Percentiles rank a stretch among this genome's conserved stretches.
Evolutionary conservation across 1,140 invertebrate genomes (phyloP).

Genomic region (Chrysopa pallens): DNA sequence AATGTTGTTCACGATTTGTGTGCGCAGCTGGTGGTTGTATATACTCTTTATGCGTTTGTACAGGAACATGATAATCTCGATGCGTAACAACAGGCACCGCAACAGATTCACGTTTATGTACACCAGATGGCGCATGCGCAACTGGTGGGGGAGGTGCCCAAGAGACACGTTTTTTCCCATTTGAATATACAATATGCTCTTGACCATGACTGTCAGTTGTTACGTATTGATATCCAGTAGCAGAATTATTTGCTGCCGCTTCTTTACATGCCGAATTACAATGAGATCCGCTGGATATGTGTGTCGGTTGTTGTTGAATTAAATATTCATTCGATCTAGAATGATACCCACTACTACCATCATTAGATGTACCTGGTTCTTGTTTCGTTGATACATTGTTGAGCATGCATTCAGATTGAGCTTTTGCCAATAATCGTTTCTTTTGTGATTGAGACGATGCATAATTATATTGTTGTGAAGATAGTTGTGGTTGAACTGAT

Average conservation of each 20-base stretch:
- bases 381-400: slow-evolving; percentile 22
- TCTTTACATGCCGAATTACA: slow-evolving; percentile 21
- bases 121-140: slow-evolving; percentile 25
- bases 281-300: slow-evolving; percentile 7
- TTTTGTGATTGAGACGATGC: slow-evolving; percentile 57
- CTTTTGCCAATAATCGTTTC: slow-evolving; percentile 70
- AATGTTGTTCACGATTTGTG: slow-evolving; percentile 26
- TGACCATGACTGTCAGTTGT: slow-evolving; percentile 12
- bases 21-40: slow-evolving; percentile 45
- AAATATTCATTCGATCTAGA: slow-evolving; percentile 16
- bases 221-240: slow-evolving; percentile 31
- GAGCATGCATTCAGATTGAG: slow-evolving; percentile 64
- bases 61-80: slow-evolving; percentile 16
- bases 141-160: slow-evolving; percentile 32
- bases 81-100: slow-evolving; percentile 20
- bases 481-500: slow-evolving; percentile 14
- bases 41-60: slow-evolving; percentile 25
- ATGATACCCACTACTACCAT: background rate
- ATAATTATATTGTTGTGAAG: slow-evolving; percentile 19
- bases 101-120: slow-evolving; percentile 14
- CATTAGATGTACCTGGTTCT: slow-evolving; percentile 19
- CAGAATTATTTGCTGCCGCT: slow-evolving; percentile 3
- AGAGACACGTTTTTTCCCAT: slow-evolving; percentile 34
- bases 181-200: slow-evolving; percentile 22
- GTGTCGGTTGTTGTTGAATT: slow-evolving; percentile 8